Conservation (phyloP, 2,888 invertebrate species). For the Conistra vaccinii region DNA sequence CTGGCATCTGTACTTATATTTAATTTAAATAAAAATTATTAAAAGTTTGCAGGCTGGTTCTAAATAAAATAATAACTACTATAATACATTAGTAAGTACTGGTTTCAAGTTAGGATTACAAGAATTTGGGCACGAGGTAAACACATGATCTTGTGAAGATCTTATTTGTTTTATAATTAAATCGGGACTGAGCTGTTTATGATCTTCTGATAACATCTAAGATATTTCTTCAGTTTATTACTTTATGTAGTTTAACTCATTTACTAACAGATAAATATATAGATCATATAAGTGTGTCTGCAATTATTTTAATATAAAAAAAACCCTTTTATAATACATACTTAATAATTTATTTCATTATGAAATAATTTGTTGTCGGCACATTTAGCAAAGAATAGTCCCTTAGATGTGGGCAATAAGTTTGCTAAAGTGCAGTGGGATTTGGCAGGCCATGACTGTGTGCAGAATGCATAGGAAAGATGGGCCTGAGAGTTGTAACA, state of each 20-base stretch:
- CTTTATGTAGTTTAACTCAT: conserved; percentile 7
- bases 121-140: conserved; percentile 18
- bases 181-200: conserved; percentile 19
- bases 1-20: too few species aligned
- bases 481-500: background rate
- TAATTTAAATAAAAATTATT: too few species aligned
- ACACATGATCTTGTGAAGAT: conserved; percentile 6
- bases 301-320: background rate
- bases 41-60: too few species aligned
- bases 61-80: too few species aligned
- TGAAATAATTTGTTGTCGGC: background rate
- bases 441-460: background rate
- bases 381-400: background rate
- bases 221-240: conserved; percentile 26
- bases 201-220: conserved; percentile 30
- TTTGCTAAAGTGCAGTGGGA: background rate
- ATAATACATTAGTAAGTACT: too few species aligned
- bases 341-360: background rate
- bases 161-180: conserved; percentile 28
- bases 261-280: background rate
- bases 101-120: conserved; percentile 11
- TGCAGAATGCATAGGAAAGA: background rate
- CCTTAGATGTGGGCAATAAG: background rate
- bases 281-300: background rate
- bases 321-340: too few species aligned